Percentiles rank a stretch among this genome's conserved stretches.
These are phyloP conservation scores for Ciconia stormi DNA, from an alignment of 2,113 vertebrate genomes.

Conservation along the genomic window DNA sequence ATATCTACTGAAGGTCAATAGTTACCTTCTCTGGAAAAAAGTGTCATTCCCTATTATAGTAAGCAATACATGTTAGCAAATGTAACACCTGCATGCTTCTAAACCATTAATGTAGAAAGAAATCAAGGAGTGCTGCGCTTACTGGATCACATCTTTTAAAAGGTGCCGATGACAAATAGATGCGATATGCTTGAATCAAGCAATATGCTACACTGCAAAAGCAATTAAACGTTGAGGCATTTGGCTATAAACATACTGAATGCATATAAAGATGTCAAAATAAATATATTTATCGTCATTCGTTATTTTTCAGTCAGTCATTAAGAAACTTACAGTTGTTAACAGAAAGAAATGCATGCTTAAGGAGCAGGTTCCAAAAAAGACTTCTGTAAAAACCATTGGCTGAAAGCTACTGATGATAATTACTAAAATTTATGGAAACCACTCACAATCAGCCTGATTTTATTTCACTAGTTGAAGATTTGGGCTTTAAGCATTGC, in stretches of 20 bases:
- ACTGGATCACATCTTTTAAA: neutral
- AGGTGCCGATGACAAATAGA: neutral
- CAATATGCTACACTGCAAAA: neutral
- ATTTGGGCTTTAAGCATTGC: neutral
- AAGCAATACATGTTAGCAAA: neutral
- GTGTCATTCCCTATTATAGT: neutral
- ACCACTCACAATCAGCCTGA: neutral
- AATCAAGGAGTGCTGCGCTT: neutral
- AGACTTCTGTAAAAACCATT: neutral
- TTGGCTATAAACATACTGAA: neutral
- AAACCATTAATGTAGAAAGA: neutral
- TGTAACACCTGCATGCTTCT: neutral
- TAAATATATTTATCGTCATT: neutral
- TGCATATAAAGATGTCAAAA: neutral
- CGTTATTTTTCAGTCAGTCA: fast-evolving
- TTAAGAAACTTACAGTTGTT: neutral
- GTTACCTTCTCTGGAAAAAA: neutral
- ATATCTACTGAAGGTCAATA: neutral
- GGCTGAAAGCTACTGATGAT: neutral
- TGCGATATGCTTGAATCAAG: neutral
- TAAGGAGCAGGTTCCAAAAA: neutral
- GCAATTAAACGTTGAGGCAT: neutral
- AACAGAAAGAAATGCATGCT: neutral
- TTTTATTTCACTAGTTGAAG: neutral
- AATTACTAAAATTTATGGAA: neutral